These are phyloP conservation scores for Perithous albicinctus DNA, from an alignment of 2,888 invertebrate species.

Conservation along the genomic window DNA sequence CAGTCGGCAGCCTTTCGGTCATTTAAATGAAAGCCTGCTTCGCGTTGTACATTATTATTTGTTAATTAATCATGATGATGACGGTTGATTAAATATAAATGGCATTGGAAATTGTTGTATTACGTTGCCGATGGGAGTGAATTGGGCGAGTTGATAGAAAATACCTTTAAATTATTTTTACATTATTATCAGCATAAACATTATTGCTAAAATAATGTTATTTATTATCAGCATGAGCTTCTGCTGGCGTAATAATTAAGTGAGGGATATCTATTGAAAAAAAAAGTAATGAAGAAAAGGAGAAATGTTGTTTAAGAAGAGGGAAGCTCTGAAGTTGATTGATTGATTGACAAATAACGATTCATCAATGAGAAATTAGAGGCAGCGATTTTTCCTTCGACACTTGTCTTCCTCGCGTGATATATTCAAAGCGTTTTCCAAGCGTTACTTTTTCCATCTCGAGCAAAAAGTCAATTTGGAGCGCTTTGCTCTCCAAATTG, in stretches of 20 bases:
- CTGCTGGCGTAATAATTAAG: not conserved
- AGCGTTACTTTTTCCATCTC: not conserved
- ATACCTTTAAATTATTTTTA: no score
- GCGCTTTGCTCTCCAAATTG: not conserved
- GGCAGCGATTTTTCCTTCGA: slow-evolving; percentile 28
- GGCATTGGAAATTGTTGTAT: not conserved
- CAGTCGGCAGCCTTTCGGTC: not conserved
- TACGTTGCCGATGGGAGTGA: not conserved
- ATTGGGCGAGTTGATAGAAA: no score
- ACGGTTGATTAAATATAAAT: not conserved
- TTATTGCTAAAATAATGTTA: no score
- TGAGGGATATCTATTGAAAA: not conserved
- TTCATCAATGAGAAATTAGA: slow-evolving; percentile 47
- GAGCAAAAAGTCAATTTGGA: no score
- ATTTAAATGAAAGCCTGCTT: not conserved
- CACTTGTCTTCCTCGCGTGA: not conserved
- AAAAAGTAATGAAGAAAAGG: slow-evolving; percentile 3
- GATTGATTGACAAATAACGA: slow-evolving; percentile 36
- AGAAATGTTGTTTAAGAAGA: not conserved
- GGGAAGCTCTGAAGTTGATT: not conserved
- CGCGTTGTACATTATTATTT: not conserved
- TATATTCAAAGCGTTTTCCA: slow-evolving; percentile 3
- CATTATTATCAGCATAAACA: no score
- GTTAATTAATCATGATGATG: not conserved
- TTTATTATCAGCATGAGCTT: not conserved